Conservation (phyloP, 2,888 invertebrate species). For the Dryococelus australis region DNA sequence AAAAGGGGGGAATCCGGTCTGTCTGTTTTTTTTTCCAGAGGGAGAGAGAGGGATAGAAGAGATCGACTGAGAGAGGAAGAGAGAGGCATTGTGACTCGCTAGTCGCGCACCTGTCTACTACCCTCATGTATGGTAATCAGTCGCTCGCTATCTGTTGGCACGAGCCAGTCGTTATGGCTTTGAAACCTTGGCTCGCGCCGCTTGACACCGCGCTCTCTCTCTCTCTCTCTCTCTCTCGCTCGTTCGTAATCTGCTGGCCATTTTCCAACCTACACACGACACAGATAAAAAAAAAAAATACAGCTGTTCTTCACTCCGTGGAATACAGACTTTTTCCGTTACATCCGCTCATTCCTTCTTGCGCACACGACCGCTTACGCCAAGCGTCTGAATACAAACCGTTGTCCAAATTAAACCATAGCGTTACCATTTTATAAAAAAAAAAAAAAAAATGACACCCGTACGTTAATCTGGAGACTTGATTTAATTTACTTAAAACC, state of each 20-base stretch:
- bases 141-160: background rate
- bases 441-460: too few relatives aligned
- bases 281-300: background rate
- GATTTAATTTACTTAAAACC: too few relatives aligned
- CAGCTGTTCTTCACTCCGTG: background rate
- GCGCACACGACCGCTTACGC: too few relatives aligned
- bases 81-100: background rate
- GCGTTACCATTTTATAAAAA: too few relatives aligned
- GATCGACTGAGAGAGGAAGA: background rate
- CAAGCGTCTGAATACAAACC: too few relatives aligned
- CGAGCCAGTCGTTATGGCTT: background rate
- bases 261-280: background rate
- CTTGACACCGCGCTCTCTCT: background rate
- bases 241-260: background rate
- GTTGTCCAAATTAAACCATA: too few relatives aligned
- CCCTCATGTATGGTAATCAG: slow-evolving; percentile 11
- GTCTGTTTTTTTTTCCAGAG: background rate
- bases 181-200: background rate
- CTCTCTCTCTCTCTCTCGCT: background rate
- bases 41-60: background rate
- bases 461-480: too few relatives aligned
- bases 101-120: background rate
- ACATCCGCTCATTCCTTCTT: background rate
- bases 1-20: background rate
- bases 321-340: background rate